Conservation (phyloP, 1,140 invertebrate genomes). For the Drosophila lacteicornis region DNA sequence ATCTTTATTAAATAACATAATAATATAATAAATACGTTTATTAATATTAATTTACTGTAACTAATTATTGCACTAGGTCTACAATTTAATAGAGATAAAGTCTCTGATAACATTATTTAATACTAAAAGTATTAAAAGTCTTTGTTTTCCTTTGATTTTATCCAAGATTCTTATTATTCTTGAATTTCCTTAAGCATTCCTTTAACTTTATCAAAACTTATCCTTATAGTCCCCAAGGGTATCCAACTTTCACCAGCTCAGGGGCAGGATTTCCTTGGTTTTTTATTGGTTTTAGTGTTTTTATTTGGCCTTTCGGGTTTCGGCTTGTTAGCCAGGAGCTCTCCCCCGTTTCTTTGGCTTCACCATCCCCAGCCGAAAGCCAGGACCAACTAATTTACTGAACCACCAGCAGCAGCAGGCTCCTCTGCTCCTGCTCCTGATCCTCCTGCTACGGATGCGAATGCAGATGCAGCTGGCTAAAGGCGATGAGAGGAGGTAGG, state of each 20-base stretch:
- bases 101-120: too few species aligned
- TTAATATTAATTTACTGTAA: too few species aligned
- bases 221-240: conserved; percentile 5
- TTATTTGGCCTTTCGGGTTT: conserved; percentile 43
- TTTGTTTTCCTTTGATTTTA: not conserved
- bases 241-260: conserved; percentile 22
- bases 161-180: too few species aligned
- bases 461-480: conserved; percentile 30
- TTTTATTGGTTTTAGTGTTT: conserved; percentile 56
- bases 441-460: conserved; percentile 2
- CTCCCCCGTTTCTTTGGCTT: conserved; percentile 29
- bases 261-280: conserved; percentile 19
- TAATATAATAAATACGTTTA: too few species aligned
- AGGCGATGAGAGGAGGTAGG: conserved; percentile 4
- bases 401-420: conserved; percentile 15
- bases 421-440: not conserved
- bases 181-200: too few species aligned
- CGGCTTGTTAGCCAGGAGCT: conserved; percentile 46
- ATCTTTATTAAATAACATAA: too few species aligned
- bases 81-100: accelerated
- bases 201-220: conserved; percentile 16
- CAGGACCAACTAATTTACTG: conserved; percentile 68
- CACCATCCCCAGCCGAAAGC: conserved; percentile 16
- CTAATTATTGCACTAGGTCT: too few species aligned
- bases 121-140: too few species aligned